Percentiles rank a stretch among this genome's conserved stretches.
These are phyloP conservation scores for Percina caprodes DNA, from an alignment of 2,113 vertebrate genomes.

Conservation along the genomic window DNA sequence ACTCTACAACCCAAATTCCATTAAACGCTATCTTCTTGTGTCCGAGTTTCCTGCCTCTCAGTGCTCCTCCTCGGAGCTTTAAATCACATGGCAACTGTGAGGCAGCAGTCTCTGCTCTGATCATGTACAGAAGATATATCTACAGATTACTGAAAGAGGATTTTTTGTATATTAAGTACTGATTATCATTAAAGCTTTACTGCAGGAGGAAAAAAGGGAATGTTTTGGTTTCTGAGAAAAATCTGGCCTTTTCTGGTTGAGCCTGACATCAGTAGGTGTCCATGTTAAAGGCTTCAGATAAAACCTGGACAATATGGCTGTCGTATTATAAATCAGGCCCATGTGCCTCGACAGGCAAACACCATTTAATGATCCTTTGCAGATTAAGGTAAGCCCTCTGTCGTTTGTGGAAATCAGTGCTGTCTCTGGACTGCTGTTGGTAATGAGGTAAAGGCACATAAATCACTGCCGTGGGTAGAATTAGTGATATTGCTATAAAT, in stretches of 20 bases:
- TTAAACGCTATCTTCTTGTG: background rate
- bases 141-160: conserved; percentile 56
- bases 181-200: conserved; percentile 56
- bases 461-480: background rate
- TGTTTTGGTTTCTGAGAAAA: conserved; percentile 11
- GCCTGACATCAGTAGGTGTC: conserved; percentile 6
- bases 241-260: conserved; percentile 12
- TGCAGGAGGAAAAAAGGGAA: conserved; percentile 8
- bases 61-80: conserved; percentile 4
- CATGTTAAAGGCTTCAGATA: conserved; percentile 3
- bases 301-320: conserved; percentile 25
- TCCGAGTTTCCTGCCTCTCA: background rate
- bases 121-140: conserved; percentile 38
- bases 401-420: conserved; percentile 8
- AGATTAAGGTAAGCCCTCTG: conserved; percentile 35
- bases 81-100: conserved; percentile 37
- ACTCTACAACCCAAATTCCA: background rate
- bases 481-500: background rate
- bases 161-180: conserved; percentile 44
- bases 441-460: conserved; percentile 23
- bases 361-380: conserved; percentile 26
- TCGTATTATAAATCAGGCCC: conserved; percentile 17
- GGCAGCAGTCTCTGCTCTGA: conserved; percentile 36
- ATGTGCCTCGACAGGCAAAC: conserved; percentile 4
- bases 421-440: background rate